Percentiles rank a stretch among this genome's conserved stretches.
Evolutionary conservation across 2,888 invertebrate genomes (phyloP).

Genomic region (Quadroppia sp.): DNA sequence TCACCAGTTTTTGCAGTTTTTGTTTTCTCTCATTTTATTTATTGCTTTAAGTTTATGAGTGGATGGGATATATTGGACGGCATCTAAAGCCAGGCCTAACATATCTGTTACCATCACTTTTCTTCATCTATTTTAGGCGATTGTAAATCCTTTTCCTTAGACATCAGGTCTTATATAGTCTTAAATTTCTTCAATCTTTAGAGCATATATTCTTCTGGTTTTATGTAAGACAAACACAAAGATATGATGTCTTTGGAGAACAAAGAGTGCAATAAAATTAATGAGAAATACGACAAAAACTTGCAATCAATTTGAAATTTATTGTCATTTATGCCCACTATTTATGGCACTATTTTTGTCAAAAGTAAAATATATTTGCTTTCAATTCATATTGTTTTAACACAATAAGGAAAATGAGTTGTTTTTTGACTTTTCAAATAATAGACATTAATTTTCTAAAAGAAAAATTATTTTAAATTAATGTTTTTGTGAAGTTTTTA

Average conservation of each 20-base stretch:
- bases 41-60: constrained; percentile 32
- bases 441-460: background rate
- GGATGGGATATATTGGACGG: background rate
- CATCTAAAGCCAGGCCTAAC: background rate
- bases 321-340: constrained; percentile 14
- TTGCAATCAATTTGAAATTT: constrained; percentile 31
- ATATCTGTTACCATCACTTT: constrained; percentile 34
- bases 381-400: constrained; percentile 12
- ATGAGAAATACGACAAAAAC: constrained; percentile 31
- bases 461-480: constrained; percentile 2
- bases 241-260: constrained; percentile 1
- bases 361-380: constrained; percentile 17
- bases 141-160: constrained; percentile 34
- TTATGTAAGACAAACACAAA: background rate
- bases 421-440: background rate
- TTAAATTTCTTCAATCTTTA: constrained; percentile 24
- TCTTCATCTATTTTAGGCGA: constrained; percentile 35
- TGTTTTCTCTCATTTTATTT: constrained; percentile 21
- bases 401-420: constrained; percentile 28
- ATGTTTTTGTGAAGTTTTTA: background rate
- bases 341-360: constrained; percentile 31
- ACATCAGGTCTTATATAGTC: background rate
- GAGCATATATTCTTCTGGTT: constrained; percentile 25
- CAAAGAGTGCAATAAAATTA: constrained; percentile 35
- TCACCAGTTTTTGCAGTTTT: background rate